phyloP scores from a whole-genome alignment of 2,797 vertebrate genomes.

The Cottoperca gobio region DNA sequence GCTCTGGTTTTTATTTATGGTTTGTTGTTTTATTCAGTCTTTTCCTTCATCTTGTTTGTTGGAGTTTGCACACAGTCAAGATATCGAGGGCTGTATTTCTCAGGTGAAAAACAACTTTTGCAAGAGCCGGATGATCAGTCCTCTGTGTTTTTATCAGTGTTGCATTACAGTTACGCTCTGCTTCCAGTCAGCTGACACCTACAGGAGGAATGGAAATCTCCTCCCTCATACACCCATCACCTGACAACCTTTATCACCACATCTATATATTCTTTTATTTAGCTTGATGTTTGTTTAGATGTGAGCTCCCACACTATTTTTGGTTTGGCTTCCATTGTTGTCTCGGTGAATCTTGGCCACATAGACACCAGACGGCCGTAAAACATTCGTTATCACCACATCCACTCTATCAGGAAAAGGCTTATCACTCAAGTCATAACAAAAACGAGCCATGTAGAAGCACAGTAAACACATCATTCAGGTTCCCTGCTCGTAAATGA shows the following conservation, averaged over 20 bases:
- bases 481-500: slow-evolving; percentile 75
- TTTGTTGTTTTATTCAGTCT: slow-evolving; percentile 10
- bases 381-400: slow-evolving; percentile 75
- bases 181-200: slow-evolving; percentile 16
- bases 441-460: slow-evolving; percentile 64
- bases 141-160: neutral
- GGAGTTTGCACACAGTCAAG: neutral
- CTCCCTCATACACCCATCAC: neutral
- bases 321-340: slow-evolving; percentile 28
- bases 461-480: slow-evolving; percentile 68
- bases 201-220: slow-evolving; percentile 9
- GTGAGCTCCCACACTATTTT: slow-evolving; percentile 10
- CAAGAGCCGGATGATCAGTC: neutral
- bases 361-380: slow-evolving; percentile 71
- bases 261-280: neutral
- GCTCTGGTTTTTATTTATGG: slow-evolving; percentile 6
- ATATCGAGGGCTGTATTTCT: neutral
- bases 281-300: neutral
- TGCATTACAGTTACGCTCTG: neutral
- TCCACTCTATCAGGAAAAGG: slow-evolving; percentile 59
- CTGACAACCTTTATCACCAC: neutral
- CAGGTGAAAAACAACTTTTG: neutral
- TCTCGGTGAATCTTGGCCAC: slow-evolving; percentile 55
- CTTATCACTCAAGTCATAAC: slow-evolving; percentile 81
- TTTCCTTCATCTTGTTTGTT: neutral